phyloP scores from a whole-genome alignment of 2,113 vertebrate genomes.

The Rhinolophus ferrumequinum region DNA sequence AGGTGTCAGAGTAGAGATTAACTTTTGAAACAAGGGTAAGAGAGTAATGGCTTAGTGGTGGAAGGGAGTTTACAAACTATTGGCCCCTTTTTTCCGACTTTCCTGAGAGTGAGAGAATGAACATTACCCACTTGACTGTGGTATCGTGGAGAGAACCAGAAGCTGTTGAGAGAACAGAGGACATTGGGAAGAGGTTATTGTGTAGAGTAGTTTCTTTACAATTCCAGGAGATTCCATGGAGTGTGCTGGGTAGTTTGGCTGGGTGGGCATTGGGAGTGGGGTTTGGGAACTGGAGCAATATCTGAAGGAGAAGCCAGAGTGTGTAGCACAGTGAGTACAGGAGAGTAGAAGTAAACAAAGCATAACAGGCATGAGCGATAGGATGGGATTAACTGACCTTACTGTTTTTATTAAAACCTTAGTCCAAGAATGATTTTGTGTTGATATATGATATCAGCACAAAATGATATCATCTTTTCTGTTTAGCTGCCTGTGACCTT shows the following conservation, averaged over 20 bases:
- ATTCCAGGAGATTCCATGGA: not conserved
- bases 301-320: not conserved
- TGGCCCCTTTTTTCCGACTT: not conserved
- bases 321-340: accelerated
- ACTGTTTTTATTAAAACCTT: not conserved
- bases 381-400: not conserved
- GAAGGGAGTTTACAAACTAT: not conserved
- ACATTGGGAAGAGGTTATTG: not conserved
- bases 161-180: not conserved
- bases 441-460: not conserved
- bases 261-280: not conserved
- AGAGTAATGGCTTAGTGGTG: not conserved
- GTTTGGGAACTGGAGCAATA: not conserved
- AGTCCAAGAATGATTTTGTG: not conserved
- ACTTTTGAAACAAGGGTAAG: not conserved
- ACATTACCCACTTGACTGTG: not conserved
- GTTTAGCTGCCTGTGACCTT: not conserved
- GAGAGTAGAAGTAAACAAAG: not conserved
- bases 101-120: not conserved
- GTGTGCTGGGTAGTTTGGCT: not conserved
- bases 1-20: not conserved
- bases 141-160: not conserved
- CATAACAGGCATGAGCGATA: not conserved
- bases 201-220: not conserved
- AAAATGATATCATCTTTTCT: not conserved